phyloP scores from a whole-genome alignment of 1,140 invertebrate species.

The Drosophila ambigua region DNA sequence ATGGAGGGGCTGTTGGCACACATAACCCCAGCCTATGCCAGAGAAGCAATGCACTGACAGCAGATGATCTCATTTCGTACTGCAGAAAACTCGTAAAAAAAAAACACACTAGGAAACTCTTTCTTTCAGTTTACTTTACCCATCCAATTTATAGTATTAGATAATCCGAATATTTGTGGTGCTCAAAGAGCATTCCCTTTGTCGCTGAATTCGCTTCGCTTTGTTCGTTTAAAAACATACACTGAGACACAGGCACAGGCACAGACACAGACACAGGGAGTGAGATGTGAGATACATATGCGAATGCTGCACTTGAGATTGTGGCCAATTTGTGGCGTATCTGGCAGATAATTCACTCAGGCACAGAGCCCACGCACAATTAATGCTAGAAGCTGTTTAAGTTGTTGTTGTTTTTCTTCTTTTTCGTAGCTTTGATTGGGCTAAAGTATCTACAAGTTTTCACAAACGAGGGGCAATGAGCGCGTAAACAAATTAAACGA shows the following conservation, averaged over 20 bases:
- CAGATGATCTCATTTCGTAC: constrained; percentile 57
- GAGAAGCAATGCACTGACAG: constrained; percentile 4
- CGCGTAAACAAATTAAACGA: constrained; percentile 52
- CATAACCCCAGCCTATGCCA: neutral
- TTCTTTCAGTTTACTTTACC: constrained; percentile 29
- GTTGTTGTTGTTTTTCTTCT: constrained; percentile 1
- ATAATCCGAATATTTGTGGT: constrained; percentile 40
- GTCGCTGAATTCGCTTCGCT: constrained; percentile 25
- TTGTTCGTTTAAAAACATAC: constrained; percentile 37
- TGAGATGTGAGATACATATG: neutral
- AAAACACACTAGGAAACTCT: constrained; percentile 6
- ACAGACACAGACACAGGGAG: constrained; percentile 2
- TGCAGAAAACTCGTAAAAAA: constrained; percentile 62
- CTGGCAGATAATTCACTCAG: constrained; percentile 42
- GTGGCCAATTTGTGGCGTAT: constrained; percentile 47
- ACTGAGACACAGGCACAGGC: constrained; percentile 11
- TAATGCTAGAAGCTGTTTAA: constrained; percentile 23
- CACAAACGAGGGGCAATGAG: constrained; percentile 4
- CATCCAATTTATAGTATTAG: constrained; percentile 40
- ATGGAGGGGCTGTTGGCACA: too few species aligned
- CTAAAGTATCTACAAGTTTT: constrained; percentile 22
- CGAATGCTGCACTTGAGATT: constrained; percentile 49
- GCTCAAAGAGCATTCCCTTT: constrained; percentile 39
- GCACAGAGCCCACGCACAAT: constrained; percentile 53
- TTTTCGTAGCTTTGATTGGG: constrained; percentile 17